Base-by-base conservation (phyloP, 2,888 invertebrate genomes). In the Hoplodrina blanda region DNA sequence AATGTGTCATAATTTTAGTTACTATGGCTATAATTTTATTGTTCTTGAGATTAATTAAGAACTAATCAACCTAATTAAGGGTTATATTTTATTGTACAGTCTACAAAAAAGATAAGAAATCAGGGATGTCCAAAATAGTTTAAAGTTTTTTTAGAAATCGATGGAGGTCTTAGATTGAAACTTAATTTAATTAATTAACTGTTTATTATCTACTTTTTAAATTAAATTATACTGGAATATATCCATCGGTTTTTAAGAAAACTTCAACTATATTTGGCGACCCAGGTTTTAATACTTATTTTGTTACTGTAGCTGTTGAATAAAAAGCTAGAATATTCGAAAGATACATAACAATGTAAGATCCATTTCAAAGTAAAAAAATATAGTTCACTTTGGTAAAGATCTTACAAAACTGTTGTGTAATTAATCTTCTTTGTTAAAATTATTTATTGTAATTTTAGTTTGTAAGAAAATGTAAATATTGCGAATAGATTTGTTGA, bases 391-490 rank as follows among this genome's bases (percentile, higher is more conserved):
- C 33, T 46, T 60, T 59, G n/a, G 49, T 19, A 15, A 57, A 33
- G 2, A 50, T 56, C 13, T 50, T 55, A 25, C 2, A 13, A n/a
- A 4, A 17, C 10, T 44, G 19, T 15, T 61, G 49, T 60, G 30
- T 44, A 11, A 25, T 10, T 7, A 54, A 59, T 59, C 49, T 55
- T 44, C 50, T 62, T 64, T 72, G 50, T 73, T 73, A 49, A 78
- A 53, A 54, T 68, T 79, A 78, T 78, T 78, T 78, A 78, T 79
- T 79, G 19, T 82, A 66, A 73, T 69, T 80, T 76, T 79, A 82
- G 65, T 69, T 37, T 57, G 44, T 80, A 78, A 73, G 70, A n/a
- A n/a, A 77, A 69, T 86, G 85, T 86, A 84, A 80, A 83, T 87
- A 86, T 67, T 67, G 50, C 8, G 25, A 73, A 57, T 57, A 8